These are phyloP conservation scores for Phasianus colchicus DNA, from an alignment of 2,113 vertebrate species.

Conservation along the genomic window DNA sequence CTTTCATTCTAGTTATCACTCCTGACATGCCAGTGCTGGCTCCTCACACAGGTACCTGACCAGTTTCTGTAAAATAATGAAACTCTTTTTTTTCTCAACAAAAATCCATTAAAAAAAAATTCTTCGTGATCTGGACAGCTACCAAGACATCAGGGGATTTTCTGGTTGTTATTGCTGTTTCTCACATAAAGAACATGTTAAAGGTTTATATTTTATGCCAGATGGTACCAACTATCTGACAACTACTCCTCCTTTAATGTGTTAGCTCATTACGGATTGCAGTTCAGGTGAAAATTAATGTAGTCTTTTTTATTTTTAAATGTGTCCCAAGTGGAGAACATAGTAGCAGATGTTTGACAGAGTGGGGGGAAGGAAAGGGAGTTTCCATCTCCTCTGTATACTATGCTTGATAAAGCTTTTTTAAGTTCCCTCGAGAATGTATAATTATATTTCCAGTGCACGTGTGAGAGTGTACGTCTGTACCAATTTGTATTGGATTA, in stretches of 20 bases:
- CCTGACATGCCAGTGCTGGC: background rate
- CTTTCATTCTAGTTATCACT: background rate
- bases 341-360: background rate
- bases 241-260: background rate
- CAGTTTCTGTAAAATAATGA: background rate
- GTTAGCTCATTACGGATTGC: background rate
- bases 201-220: background rate
- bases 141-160: background rate
- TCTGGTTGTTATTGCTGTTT: background rate
- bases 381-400: background rate
- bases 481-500: background rate
- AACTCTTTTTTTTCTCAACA: background rate
- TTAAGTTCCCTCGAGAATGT: background rate
- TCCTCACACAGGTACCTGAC: background rate
- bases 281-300: slow-evolving; percentile 39
- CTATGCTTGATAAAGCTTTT: background rate
- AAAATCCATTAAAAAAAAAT: background rate
- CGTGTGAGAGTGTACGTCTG: no score
- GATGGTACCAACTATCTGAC: background rate
- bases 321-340: background rate
- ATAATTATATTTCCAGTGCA: background rate
- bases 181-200: background rate
- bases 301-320: slow-evolving; percentile 14
- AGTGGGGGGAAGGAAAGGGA: background rate
- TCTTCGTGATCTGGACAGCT: background rate